phyloP scores from a whole-genome alignment of 2,113 vertebrate genomes.

The Sander lucioperca region DNA sequence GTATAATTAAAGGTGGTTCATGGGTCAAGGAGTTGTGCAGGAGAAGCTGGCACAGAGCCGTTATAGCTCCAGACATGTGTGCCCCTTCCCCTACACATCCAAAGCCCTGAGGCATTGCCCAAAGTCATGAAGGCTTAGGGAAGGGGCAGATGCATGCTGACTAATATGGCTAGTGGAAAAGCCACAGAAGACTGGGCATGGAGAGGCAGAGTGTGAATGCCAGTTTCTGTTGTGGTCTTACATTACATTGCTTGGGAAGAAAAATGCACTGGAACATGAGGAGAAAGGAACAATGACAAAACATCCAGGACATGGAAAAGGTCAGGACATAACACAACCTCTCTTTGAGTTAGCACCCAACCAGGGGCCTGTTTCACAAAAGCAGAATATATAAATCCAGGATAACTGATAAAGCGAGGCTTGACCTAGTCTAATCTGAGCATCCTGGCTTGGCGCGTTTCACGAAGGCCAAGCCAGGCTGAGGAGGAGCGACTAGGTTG shows the following conservation, averaged over 20 bases:
- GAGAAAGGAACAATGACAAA: neutral
- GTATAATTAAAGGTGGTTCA: conserved; percentile 63
- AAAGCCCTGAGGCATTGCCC: conserved; percentile 29
- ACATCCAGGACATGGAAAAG: neutral
- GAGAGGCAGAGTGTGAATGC: conserved; percentile 30
- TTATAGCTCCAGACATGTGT: conserved; percentile 51
- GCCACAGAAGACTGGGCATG: conserved; percentile 26
- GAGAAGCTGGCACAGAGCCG: conserved; percentile 47
- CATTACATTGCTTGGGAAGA: neutral
- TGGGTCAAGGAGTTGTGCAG: conserved; percentile 55
- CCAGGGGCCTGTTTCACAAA: too few relatives aligned
- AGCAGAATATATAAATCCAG: too few relatives aligned
- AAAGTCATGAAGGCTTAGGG: conserved; percentile 15
- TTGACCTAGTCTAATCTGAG: too few relatives aligned
- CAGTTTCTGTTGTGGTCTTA: conserved; percentile 29
- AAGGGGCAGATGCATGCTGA: conserved; percentile 39
- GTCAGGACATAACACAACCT: neutral
- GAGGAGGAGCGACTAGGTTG: too few relatives aligned
- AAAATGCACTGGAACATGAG: neutral
- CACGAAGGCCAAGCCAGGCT: too few relatives aligned
- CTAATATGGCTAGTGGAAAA: conserved; percentile 32
- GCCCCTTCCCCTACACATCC: conserved; percentile 39
- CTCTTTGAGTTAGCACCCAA: neutral
- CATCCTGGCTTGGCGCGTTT: too few relatives aligned
- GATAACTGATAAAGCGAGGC: too few relatives aligned